Conservation (phyloP, 2,113 vertebrate species). For the Ginglymostoma cirratum region DNA sequence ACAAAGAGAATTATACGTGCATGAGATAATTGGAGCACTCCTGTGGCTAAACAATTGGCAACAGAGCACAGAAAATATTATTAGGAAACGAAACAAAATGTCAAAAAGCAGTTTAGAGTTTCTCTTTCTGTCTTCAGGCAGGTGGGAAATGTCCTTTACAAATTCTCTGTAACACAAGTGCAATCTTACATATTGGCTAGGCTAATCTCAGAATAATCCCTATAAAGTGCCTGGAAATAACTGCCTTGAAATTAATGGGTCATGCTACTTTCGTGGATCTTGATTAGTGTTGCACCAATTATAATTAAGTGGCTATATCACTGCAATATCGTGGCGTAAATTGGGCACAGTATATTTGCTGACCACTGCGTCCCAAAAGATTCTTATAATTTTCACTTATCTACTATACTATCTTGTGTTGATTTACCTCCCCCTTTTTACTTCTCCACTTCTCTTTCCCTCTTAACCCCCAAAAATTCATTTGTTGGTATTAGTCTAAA, state of each 20-base stretch:
- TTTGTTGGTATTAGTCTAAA: not conserved
- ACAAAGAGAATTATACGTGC: not conserved
- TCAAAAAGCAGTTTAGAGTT: not conserved
- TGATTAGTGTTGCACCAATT: not conserved
- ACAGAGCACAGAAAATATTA: not conserved
- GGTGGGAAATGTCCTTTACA: not conserved
- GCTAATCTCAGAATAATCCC: not conserved
- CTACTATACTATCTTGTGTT: not conserved
- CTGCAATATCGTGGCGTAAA: not conserved
- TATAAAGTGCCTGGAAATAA: not conserved
- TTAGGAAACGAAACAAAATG: not conserved
- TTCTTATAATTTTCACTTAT: not conserved
- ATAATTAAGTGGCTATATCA: not conserved
- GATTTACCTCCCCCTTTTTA: not conserved
- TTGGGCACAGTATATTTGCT: not conserved
- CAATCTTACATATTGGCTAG: not conserved
- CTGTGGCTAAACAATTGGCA: not conserved
- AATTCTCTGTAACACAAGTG: not conserved
- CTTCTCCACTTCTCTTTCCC: not conserved
- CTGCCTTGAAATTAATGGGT: not conserved
- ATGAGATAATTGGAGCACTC: not conserved
- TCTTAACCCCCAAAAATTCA: not conserved
- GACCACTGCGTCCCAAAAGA: not conserved
- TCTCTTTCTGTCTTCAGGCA: not conserved
- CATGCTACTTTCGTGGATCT: not conserved